Evolutionary conservation across 2,113 vertebrate species (phyloP).

Genomic region (Salminus brasiliensis): DNA sequence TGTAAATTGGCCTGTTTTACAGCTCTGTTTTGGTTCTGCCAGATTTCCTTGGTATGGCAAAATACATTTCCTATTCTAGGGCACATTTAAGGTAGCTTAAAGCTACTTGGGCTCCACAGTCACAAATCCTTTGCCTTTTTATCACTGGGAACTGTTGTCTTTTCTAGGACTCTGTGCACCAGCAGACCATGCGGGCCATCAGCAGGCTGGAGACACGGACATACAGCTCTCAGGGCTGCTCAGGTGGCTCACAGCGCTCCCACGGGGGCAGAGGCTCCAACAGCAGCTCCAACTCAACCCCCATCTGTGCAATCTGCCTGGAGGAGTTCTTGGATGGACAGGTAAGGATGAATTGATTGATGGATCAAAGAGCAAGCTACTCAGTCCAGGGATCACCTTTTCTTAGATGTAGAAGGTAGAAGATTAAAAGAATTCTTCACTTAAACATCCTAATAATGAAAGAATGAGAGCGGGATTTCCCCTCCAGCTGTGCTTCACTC

Average conservation of each 20-base stretch:
- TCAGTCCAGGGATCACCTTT: too few relatives aligned
- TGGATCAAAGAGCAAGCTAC: neutral
- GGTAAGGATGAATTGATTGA: constrained; percentile 70
- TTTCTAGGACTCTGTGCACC: constrained; percentile 88
- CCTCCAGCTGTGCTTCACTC: too few relatives aligned
- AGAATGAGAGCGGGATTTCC: too few relatives aligned
- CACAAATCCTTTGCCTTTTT: too few relatives aligned
- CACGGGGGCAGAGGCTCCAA: constrained; percentile 77
- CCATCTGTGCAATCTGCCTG: constrained; percentile 92
- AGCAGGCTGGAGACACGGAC: constrained; percentile 85
- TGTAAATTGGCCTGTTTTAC: too few relatives aligned
- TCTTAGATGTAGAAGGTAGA: too few relatives aligned
- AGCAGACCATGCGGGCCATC: constrained; percentile 90
- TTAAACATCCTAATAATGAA: too few relatives aligned
- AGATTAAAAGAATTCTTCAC: too few relatives aligned
- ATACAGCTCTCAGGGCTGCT: constrained; percentile 80
- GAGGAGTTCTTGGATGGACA: constrained; percentile 97
- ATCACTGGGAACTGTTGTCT: too few relatives aligned
- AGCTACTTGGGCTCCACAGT: neutral
- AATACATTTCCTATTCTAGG: too few relatives aligned
- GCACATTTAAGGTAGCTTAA: neutral
- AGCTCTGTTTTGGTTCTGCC: too few relatives aligned
- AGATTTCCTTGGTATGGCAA: too few relatives aligned
- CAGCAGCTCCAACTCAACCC: constrained; percentile 90
- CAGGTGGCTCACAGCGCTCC: constrained; percentile 62